phyloP scores from a whole-genome alignment of 2,113 vertebrate genomes.

The Lophura nycthemera region DNA sequence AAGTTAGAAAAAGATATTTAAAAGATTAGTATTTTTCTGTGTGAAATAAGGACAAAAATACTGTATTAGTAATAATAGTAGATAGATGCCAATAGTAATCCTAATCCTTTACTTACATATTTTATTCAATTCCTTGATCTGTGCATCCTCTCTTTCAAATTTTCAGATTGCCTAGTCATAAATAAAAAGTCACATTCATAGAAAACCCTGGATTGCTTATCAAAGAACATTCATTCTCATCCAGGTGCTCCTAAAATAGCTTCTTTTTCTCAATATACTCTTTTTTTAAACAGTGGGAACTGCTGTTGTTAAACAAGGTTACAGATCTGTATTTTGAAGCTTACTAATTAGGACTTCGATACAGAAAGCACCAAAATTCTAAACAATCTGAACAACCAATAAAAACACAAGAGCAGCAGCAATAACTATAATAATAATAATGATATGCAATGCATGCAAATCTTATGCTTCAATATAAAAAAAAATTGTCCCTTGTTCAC shows the following conservation, averaged over 20 bases:
- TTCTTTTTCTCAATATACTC: background rate
- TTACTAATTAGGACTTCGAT: rapidly evolving
- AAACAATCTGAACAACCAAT: background rate
- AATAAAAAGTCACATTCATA: background rate
- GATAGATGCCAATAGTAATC: background rate
- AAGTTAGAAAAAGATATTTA: background rate
- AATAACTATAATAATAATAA: background rate
- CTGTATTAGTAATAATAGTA: background rate
- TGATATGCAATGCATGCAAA: background rate
- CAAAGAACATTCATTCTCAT: background rate
- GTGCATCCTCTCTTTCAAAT: background rate
- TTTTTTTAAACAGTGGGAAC: background rate
- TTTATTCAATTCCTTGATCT: background rate
- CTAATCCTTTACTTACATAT: background rate
- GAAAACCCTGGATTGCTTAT: background rate
- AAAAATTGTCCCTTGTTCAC: background rate
- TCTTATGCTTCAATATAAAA: background rate
- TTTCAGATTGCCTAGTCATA: background rate
- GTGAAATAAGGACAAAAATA: background rate
- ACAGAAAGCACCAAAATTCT: background rate
- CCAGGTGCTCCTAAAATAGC: background rate
- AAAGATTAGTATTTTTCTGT: rapidly evolving
- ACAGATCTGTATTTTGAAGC: background rate
- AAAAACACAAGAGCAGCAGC: background rate
- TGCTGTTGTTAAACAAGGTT: background rate